phyloP scores from a whole-genome alignment of 2,888 invertebrate genomes.

The Argynnis bischoffii region DNA sequence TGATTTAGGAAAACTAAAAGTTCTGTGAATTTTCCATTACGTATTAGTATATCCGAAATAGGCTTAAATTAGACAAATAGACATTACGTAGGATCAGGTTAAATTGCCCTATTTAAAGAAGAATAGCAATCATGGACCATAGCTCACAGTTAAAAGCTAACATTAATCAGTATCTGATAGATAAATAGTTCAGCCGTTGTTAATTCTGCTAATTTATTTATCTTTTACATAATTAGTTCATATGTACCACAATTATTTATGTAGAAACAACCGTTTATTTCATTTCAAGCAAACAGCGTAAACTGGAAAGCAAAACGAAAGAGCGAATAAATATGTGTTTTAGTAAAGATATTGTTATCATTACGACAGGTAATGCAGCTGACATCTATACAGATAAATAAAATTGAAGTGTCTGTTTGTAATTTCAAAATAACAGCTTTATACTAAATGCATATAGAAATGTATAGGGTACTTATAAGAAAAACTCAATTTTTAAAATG shows the following conservation, averaged over 20 bases:
- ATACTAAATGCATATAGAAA: too few relatives aligned
- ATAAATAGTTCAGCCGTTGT: constrained; percentile 21
- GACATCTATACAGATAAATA: too few relatives aligned
- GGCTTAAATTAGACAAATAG: constrained; percentile 31
- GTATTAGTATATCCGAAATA: constrained; percentile 10
- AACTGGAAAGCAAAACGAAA: too few relatives aligned
- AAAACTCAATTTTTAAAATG: too few relatives aligned
- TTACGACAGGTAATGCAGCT: too few relatives aligned
- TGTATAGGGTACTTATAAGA: too few relatives aligned
- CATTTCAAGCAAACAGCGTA: neutral
- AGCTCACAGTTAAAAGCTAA: constrained; percentile 33
- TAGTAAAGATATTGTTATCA: too few relatives aligned
- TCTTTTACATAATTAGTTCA: constrained; percentile 4
- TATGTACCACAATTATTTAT: neutral
- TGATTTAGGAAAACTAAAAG: neutral
- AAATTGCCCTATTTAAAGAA: constrained; percentile 34
- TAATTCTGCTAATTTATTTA: constrained; percentile 19
- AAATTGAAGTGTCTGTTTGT: too few relatives aligned
- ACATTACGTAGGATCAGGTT: constrained; percentile 24
- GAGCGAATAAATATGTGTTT: too few relatives aligned
- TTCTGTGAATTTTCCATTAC: neutral
- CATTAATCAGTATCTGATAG: constrained; percentile 33
- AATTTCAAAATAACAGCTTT: too few relatives aligned
- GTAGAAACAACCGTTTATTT: neutral
- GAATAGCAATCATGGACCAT: constrained; percentile 31